A percentile compares a stretch with the other conserved stretches of the same genome.
phyloP scores from a whole-genome alignment of 2,888 invertebrate species.

The Orthosia gracilis region DNA sequence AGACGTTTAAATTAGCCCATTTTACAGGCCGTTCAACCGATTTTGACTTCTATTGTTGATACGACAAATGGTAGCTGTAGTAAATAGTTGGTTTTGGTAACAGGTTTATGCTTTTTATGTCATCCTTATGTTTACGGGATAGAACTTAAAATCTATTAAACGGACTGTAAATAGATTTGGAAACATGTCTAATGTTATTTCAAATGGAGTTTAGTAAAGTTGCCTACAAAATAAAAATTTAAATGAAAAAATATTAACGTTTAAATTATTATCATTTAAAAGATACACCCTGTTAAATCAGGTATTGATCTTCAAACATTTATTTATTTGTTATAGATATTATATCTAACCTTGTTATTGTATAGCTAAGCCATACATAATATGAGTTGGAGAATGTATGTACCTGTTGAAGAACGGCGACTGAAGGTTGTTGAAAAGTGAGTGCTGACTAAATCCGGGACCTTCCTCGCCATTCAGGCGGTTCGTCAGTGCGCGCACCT shows the following conservation, averaged over 20 bases:
- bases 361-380: constrained; percentile 52
- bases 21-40: too few species aligned
- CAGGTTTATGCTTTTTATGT: too few species aligned
- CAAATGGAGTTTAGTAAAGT: too few species aligned
- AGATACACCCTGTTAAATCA: constrained; percentile 32
- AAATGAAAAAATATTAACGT: constrained; percentile 1
- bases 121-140: too few species aligned
- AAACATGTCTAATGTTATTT: too few species aligned
- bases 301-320: constrained; percentile 29
- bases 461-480: constrained; percentile 96
- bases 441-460: constrained; percentile 88
- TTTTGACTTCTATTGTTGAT: too few species aligned
- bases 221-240: neutral
- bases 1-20: too few species aligned
- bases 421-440: constrained; percentile 89
- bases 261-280: constrained; percentile 14
- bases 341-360: constrained; percentile 2
- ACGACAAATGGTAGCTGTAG: too few species aligned
- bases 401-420: constrained; percentile 91
- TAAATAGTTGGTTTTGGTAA: too few species aligned
- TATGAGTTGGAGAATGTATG: neutral
- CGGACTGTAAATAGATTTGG: too few species aligned
- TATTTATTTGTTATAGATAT: constrained; percentile 31
- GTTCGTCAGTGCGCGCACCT: constrained; percentile 96
- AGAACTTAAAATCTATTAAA: too few species aligned